phyloP scores from a whole-genome alignment of 1,140 invertebrate genomes.

The Cardiocondyla obscurior region DNA sequence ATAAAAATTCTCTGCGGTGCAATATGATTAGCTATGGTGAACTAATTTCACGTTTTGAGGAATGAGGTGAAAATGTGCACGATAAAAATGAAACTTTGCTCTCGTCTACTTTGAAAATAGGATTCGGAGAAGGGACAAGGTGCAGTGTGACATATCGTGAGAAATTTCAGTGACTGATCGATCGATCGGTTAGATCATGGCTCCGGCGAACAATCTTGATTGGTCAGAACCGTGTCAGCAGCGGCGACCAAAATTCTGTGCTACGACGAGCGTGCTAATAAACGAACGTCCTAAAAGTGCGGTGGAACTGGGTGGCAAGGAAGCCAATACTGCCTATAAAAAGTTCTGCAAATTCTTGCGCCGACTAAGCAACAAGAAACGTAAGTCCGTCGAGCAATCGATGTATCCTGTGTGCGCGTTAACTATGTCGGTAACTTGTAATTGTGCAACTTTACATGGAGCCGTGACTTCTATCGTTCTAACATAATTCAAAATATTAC shows the following conservation, averaged over 20 bases:
- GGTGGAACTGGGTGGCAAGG: slow-evolving; percentile 74
- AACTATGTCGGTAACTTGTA: not conserved
- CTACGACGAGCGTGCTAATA: slow-evolving; percentile 60
- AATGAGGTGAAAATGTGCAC: not conserved
- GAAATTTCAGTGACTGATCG: not conserved
- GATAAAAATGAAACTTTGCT: not conserved
- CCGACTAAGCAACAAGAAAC: slow-evolving; percentile 76
- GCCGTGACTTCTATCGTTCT: not conserved
- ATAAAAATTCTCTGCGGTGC: not conserved
- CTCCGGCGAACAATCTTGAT: slow-evolving; percentile 76
- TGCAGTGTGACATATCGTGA: not conserved
- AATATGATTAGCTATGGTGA: not conserved
- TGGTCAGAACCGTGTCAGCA: slow-evolving; percentile 81
- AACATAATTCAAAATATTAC: not conserved
- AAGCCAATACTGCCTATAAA: slow-evolving; percentile 78
- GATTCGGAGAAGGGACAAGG: not conserved
- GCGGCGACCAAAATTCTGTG: slow-evolving; percentile 78
- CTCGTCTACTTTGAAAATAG: not conserved
- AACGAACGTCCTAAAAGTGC: slow-evolving; percentile 72
- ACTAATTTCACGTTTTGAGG: not conserved
- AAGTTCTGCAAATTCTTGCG: slow-evolving; percentile 81
- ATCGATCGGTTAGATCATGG: slow-evolving; percentile 68
- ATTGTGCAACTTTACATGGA: not conserved
- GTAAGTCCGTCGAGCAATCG: slow-evolving; percentile 72
- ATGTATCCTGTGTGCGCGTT: not conserved